A percentile compares a stretch with the other conserved stretches of the same genome.
phyloP scores from a whole-genome alignment of 37 sponge, comb jelly and placozoan species.

The Haliclona indistincta region DNA sequence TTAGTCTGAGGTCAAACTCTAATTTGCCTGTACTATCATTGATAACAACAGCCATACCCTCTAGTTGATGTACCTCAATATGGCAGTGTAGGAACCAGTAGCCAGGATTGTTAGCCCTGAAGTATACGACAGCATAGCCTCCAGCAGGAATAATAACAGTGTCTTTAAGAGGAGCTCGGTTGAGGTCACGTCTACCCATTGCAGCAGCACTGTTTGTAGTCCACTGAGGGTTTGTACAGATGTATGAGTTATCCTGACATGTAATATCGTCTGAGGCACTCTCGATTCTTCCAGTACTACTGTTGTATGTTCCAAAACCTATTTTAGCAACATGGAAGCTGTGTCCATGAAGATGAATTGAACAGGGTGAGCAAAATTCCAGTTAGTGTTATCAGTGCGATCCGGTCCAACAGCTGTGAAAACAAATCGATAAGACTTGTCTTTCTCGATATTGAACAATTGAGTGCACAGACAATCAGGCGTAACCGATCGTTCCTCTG shows the following conservation, averaged over 20 bases:
- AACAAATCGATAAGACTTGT: background rate
- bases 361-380: constrained; percentile 54
- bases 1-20: too few species aligned
- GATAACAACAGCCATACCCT: constrained; percentile 79
- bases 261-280: background rate
- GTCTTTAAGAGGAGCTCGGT: constrained; percentile 59
- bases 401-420: constrained; percentile 3
- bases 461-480: background rate
- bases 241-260: background rate
- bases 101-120: constrained; percentile 86
- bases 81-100: constrained; percentile 95
- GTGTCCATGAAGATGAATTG: constrained; percentile 82
- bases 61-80: constrained; percentile 76
- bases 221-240: constrained; percentile 5
- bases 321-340: constrained; percentile 59
- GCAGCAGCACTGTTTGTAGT: background rate
- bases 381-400: background rate
- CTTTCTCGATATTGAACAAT: background rate
- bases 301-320: constrained; percentile 38
- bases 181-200: background rate
- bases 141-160: constrained; percentile 87
- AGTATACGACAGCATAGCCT: constrained; percentile 79
- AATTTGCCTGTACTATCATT: too few species aligned
- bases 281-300: background rate
- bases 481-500: background rate